These are phyloP conservation scores for Molossus molossus DNA, from an alignment of 2,797 vertebrate genomes.

Conservation along the genomic window DNA sequence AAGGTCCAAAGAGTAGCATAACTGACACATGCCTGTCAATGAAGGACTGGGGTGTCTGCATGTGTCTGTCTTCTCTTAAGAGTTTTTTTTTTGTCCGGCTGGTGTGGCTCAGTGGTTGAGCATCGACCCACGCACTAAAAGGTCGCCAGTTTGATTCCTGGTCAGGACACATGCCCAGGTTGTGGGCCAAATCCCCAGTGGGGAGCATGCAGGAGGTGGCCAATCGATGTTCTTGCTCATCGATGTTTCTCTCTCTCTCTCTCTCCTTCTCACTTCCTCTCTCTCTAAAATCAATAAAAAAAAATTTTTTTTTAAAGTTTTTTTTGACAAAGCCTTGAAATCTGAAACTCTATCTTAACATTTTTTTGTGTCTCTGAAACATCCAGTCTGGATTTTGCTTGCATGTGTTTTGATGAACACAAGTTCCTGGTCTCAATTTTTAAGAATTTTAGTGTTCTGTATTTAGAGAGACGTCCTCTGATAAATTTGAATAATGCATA, in stretches of 20 bases:
- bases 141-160: too few relatives aligned
- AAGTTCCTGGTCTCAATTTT: conserved; percentile 55
- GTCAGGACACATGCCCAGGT: too few relatives aligned
- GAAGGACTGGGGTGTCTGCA: neutral
- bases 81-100: too few relatives aligned
- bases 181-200: too few relatives aligned
- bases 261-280: too few relatives aligned
- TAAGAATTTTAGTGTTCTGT: neutral
- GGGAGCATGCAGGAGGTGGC: too few relatives aligned
- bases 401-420: conserved; percentile 2
- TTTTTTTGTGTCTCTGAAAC: neutral
- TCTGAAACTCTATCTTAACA: neutral
- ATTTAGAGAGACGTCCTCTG: conserved; percentile 5
- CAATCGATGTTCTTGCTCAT: too few relatives aligned
- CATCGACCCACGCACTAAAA: too few relatives aligned
- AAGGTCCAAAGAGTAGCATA: neutral
- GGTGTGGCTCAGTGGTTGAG: too few relatives aligned
- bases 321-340: neutral
- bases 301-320: neutral
- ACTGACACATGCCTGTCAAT: neutral
- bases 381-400: neutral
- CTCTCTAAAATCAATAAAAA: too few relatives aligned
- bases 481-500: conserved; percentile 44
- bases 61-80: neutral
- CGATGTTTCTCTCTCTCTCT: too few relatives aligned